Evolutionary conservation across 1,140 invertebrate species (phyloP).

Genomic region (Sarcophaga bullata): DNA sequence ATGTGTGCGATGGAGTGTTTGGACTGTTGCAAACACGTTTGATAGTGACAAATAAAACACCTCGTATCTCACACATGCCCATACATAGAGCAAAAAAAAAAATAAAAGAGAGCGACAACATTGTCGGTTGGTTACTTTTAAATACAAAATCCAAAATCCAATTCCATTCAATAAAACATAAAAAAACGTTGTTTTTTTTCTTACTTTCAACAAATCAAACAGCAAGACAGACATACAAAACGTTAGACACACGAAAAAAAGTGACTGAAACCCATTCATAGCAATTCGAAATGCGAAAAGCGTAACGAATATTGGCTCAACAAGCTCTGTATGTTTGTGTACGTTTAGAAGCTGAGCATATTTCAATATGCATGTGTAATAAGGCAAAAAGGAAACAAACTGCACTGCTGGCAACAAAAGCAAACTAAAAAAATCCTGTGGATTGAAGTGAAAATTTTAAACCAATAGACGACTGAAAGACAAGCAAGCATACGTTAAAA

Average conservation of each 20-base stretch:
- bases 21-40: neutral
- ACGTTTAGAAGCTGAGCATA: too few species aligned
- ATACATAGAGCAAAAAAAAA: too few species aligned
- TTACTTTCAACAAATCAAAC: neutral
- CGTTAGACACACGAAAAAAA: neutral
- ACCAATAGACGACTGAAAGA: too few species aligned
- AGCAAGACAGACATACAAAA: neutral
- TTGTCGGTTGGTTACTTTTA: constrained; percentile 2
- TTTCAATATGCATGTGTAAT: too few species aligned
- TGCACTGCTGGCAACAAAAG: too few species aligned
- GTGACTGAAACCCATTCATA: constrained; percentile 20
- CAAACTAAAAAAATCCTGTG: too few species aligned
- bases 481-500: too few species aligned
- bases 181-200: neutral
- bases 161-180: neutral
- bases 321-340: neutral
- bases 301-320: constrained; percentile 40
- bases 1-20: neutral
- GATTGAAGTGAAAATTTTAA: too few species aligned
- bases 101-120: too few species aligned
- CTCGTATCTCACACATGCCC: neutral
- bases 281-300: constrained; percentile 38
- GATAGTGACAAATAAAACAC: constrained; percentile 14
- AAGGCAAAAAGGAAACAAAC: too few species aligned
- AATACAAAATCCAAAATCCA: constrained; percentile 20